Evolutionary conservation across 2,888 invertebrate genomes (phyloP), one percentile per base, ranked within the genome.

Genomic region (Microchrysa polita): DNA sequence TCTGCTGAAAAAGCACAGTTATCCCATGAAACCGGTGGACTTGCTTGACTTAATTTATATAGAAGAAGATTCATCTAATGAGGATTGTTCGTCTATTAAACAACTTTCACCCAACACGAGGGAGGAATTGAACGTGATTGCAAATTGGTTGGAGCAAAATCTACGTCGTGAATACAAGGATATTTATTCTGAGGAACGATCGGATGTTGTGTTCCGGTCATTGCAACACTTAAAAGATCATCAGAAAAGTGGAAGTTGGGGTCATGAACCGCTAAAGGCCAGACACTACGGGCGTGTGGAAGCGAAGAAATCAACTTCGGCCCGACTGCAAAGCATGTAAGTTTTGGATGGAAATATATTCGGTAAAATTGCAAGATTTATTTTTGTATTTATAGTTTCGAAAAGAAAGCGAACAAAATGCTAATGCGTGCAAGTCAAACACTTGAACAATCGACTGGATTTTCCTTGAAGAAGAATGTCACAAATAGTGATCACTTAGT

Each of bases 41-140:
- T 88, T 98, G 10, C 87, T 97, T 81, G 96, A 97, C 82, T 88
- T 95, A 80, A 92, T 96, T 48, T 92, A 93, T 77, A 89, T 92
- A 72, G 96, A 96, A 83, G 95, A 96, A 83, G 95, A 95, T 87
- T 87, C 81, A 18, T 83, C 82, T 27, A 82, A 81, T 74, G 90
- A 90, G 79, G 90, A 90, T 79, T 87, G 87, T 23, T 88, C 88
- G 1, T 87, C 90, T 1, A 87, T 91, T 22, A 89, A 90, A 72
- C 91, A 91, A 80, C 86, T 94, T 67, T 90, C 93, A 0, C 91
- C 91, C 79, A 88, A 88, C 78, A 89, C 90, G 1, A 85, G 91
- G 71, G 89, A 89, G 72, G 91, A 93, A 78, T 86, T 97, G 79
- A 89, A 91, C 9, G 90, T 90, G 72, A 93, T 97, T 74, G 92